phyloP scores from a whole-genome alignment of 2,888 invertebrate genomes.

The Craniophora ligustri region DNA sequence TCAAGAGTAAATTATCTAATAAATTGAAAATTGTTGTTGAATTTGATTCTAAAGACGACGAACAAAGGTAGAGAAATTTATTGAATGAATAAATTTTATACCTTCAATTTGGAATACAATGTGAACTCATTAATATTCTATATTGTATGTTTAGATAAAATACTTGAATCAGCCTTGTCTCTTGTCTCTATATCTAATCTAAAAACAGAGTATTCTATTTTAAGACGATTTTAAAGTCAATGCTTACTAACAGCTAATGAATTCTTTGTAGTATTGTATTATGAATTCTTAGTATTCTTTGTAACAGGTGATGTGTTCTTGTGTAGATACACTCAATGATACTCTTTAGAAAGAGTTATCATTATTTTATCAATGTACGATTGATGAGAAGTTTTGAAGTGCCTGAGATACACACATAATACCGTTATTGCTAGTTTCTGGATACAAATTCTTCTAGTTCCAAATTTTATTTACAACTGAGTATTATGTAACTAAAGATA shows the following conservation, averaged over 20 bases:
- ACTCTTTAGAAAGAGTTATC: too few relatives aligned
- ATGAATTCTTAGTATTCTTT: slow-evolving; percentile 9
- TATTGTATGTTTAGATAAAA: background rate
- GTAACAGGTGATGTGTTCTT: too few relatives aligned
- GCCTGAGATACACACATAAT: too few relatives aligned
- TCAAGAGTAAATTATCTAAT: background rate
- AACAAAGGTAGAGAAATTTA: background rate
- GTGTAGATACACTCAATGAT: too few relatives aligned
- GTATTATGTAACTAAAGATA: too few relatives aligned
- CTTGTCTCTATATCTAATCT: background rate
- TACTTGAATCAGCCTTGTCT: background rate
- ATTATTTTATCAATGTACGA: too few relatives aligned
- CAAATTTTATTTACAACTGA: too few relatives aligned
- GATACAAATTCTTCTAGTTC: too few relatives aligned
- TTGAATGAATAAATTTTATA: slow-evolving; percentile 1
- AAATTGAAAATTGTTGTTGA: slow-evolving; percentile 3
- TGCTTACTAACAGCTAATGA: background rate
- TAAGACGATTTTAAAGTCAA: background rate
- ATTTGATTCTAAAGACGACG: slow-evolving; percentile 11
- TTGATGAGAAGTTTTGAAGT: too few relatives aligned
- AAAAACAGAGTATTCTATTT: background rate
- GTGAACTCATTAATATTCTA: background rate
- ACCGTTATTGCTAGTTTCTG: too few relatives aligned
- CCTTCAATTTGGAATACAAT: slow-evolving; percentile 1
- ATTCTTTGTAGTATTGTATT: background rate